Base-by-base conservation (phyloP, 1,140 invertebrate species). In the Apis dorsata region DNA sequence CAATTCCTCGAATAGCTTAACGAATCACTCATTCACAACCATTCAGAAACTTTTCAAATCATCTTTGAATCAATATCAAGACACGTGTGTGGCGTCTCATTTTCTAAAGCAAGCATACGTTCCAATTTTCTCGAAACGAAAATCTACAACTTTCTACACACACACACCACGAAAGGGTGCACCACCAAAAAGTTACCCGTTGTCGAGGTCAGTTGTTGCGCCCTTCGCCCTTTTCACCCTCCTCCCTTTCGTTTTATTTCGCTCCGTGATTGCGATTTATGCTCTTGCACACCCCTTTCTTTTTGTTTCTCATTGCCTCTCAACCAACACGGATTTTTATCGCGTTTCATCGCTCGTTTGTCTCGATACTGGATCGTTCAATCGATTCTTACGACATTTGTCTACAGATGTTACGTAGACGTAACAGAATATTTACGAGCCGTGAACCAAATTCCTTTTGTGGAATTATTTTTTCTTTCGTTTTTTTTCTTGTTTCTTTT, bases 241-340 rank as follows among this genome's bases (percentile, higher is more conserved):
- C 49, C n/a, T 15, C 68, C 55, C 34, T 34, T 24, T 24, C 19
- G 49, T 72, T 78, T 79, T 79, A 77, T 69, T 77, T 77, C 24
- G 7, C 24, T 15, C 62, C 19, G 24, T 82, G 80, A 82, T 82
- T 82, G 57, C 65, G 80, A 82, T 82, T 82, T 82, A 82, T 77
- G 65, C 69, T 57, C 15, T 12, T 24, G 53, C 65, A 69, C 73
- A 24, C 80, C 80, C 66, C 65, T 28, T n/a, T 7, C 44, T 49
- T 81, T 7, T 81, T 77, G 63, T 81, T 76, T 62, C 80, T 76
- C 80, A 70, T 70, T 70, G 73, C 73, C 17, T 57, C 80, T 34
- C n/a, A 34, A 53, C 53, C 11, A 11, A 55, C 53, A 10, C 53
- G 17, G 59, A 51, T 65, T 69, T 81, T 81, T 81, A 77, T 77